Base-by-base conservation (phyloP, 2,888 invertebrate genomes). In the Sinotaia quadrata region DNA sequence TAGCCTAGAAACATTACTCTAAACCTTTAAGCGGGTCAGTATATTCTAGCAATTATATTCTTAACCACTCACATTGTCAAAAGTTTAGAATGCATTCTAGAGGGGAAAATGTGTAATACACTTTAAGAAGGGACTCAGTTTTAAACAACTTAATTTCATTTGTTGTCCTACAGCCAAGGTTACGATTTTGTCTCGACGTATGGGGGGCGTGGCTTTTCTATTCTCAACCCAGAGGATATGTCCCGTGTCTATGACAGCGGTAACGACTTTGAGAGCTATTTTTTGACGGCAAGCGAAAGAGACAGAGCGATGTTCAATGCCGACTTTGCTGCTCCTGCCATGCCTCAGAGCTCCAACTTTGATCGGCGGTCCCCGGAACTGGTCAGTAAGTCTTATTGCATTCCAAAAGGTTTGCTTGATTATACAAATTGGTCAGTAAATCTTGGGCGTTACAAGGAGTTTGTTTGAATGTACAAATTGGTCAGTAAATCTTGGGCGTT, bases 221-320 rank as follows among this genome's bases (percentile, higher is more conserved):
- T 67, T 29, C 27, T 60, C 21, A 60, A 67, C 33, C 37, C 67
- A 2, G 15, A 29, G 1, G 37, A 36, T 41, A 67, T 67, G 67
- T n/a, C 10, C 2, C 59, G 67, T 5, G 67, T 67, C 31, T 67
- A 52, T 33, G 67, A 67, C 67, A 67, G 67, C 41, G 67, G 67
- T 2, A 60, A 67, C 54, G 34, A 36, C 52, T n/a, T 67, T 18
- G 67, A 67, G 41, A 59, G 57, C 0, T 60, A 51, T 44, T 67
- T 52, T 27, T 29, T 33, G 18, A 52, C 24, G 0, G 60, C 33
- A 24, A 67, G 36, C n/a, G 60, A 59, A 24, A 24, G n/a, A 10
- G 33, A 67, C 37, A 51, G 36, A 29, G 67, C 60, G 15, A 15
- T 67, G 21, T 67, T 47, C 67, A 67, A 67, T 33, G 57, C 31